Conservation (phyloP, 2,888 invertebrate genomes). For the Pollenia amentaria region DNA sequence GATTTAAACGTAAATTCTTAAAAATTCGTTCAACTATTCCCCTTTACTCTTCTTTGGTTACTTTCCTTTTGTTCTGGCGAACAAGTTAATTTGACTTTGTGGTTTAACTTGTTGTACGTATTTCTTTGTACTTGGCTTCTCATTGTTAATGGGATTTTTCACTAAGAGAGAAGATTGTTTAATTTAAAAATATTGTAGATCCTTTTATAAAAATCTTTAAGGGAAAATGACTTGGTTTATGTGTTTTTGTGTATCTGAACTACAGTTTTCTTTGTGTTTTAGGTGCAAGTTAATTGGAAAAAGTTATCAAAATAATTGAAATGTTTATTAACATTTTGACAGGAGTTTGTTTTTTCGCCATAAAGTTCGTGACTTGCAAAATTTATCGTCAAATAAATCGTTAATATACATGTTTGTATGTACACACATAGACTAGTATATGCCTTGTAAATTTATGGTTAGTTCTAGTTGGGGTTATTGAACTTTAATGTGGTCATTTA, state of each 20-base stretch:
- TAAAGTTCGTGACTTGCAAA: neutral
- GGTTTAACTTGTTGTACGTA: constrained; percentile 43
- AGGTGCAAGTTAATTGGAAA: neutral
- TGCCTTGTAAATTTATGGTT: neutral
- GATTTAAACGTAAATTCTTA: neutral
- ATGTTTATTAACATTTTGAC: constrained; percentile 21
- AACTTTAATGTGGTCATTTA: too few species aligned
- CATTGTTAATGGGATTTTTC: constrained; percentile 14
- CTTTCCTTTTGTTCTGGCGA: constrained; percentile 39
- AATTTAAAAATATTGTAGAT: constrained; percentile 14
- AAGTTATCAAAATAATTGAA: neutral
- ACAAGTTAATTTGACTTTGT: constrained; percentile 63
- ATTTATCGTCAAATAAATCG: neutral
- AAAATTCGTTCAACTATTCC: neutral
- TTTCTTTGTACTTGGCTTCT: constrained; percentile 22
- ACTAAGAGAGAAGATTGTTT: constrained; percentile 9
- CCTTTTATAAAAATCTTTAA: neutral
- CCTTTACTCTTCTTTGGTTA: constrained; percentile 14
- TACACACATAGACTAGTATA: neutral
- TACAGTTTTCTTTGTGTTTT: neutral
- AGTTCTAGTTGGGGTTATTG: too few species aligned
- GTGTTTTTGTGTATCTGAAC: neutral
- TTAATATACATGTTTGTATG: neutral
- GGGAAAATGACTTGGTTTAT: too few species aligned
- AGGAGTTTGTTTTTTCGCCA: neutral